Evolutionary conservation across 2,888 invertebrate genomes (phyloP), one percentile per base, ranked within the genome.

Genomic region (Lottia gigantea): DNA sequence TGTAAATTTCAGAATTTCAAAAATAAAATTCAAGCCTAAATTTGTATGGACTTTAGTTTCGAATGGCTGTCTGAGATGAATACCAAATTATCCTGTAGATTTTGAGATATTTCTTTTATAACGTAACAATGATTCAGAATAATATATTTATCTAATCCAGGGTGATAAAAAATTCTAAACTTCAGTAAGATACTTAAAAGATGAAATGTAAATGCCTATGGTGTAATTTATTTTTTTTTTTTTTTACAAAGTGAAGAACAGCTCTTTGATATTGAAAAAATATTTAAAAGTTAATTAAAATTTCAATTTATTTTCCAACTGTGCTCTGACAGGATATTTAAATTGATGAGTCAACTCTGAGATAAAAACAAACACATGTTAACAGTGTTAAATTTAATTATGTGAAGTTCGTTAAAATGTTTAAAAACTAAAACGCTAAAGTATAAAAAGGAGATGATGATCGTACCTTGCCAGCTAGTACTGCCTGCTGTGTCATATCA

Each of bases 391-490:
- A 55, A 19, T 55, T 55, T 55, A 55, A 55, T 55, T 23, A 55
- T 55, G 55, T 55, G 19, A 23, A 55, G 19, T 55, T 55, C 55
- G 55, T 55, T 55, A 55, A 55, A 55, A 19, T 55, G 19, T 12
- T 55, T 55, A 55, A 23, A 23, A 23, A 19, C 19, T 23, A 12
- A 23, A 23, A 11, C 4, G 12, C 12, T 23, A 12, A 11, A 55
- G 23, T 15, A 19, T 23, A 23, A 55, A 55, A 23, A 23, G 55
- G 23, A 55, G 23, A 55, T 55, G 55, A 55, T 55, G 23, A 23
- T 40, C 76, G 65, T 74, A 85, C 84, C 84, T 84, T 86, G 78
- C 82, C 81, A 67, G 80, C 78, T 77, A 85, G 73, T 46, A 81
- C 80, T n/a, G 80, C 80, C 66, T 85, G 86, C 68, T 82, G 82